Evolutionary conservation across 2,113 vertebrate species (phyloP), one percentile per base, ranked within the genome.

Genomic region (Daboia siamensis): DNA sequence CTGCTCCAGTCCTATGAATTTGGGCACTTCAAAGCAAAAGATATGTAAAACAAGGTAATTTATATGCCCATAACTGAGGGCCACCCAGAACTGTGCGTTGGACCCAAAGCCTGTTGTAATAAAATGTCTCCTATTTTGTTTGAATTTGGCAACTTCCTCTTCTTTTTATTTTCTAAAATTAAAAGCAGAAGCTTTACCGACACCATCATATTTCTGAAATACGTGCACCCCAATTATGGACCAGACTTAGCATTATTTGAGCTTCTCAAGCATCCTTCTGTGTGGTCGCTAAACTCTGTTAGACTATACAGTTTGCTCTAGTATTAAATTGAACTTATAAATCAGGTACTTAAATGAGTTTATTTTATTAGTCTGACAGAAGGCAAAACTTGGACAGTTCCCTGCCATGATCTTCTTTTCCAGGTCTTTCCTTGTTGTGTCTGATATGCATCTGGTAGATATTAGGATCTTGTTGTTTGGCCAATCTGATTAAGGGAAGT

Each of bases 171-270:
- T 91, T 56, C 26, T 90, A 93, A 89, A 52, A 88, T 89, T 85
- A 92, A 64, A 86, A 61, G 84, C 93, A 96, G 92, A 95, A 94
- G 93, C 90, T 91, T 95, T 94, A 92, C 94, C 91, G 3, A 13
- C 90, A 95, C 89, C 5, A n/a, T 86, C 55, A 46, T 54, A 95
- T 95, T 69, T 92, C 89, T 87, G 89, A 91, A 86, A 94, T 90
- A 84, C 23, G 64, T 92, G 94, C 86, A 92, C 90, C 61, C 44
- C 90, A 85, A 88, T 91, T 90, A 91, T 85, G 39, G 93, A 87
- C 33, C 84, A 91, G 90, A 64, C 92, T 93, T 90, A 84, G 52
- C 93, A 87, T 64, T 94, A 57, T 21, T 89, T 90, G 94, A 93
- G 0, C 0, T 91, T 93, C 91, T 0, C 39, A 84, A 48, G 56